Evolutionary conservation across 2,797 vertebrate species (phyloP).

Genomic region (Sebastes taczanowskii): DNA sequence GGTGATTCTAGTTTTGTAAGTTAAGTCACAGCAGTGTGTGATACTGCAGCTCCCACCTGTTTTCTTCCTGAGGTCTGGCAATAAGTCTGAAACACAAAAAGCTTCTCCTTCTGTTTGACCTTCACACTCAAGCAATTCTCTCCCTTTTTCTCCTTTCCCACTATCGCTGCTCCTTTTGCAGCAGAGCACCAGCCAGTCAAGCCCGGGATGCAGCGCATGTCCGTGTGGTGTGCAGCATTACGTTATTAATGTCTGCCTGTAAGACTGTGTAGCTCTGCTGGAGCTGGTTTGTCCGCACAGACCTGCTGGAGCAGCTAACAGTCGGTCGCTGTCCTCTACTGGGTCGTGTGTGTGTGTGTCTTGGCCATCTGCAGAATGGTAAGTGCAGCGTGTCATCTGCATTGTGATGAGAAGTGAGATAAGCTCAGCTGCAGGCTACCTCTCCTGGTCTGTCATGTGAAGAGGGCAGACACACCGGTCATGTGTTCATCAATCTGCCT

Average conservation of each 20-base stretch:
- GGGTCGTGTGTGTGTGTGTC: conserved; percentile 16
- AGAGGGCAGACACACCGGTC: neutral
- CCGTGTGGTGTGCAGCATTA: conserved; percentile 35
- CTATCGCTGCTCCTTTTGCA: conserved; percentile 26
- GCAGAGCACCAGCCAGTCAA: conserved; percentile 27
- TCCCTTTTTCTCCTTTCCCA: conserved; percentile 8
- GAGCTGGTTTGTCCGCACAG: conserved; percentile 19
- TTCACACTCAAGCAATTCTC: neutral
- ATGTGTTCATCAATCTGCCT: neutral
- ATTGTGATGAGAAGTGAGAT: conserved; percentile 38
- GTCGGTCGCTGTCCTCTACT: conserved; percentile 22
- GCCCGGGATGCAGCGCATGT: conserved; percentile 28
- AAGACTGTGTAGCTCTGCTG: conserved; percentile 16
- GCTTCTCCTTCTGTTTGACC: conserved; percentile 1
- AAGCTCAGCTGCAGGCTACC: conserved; percentile 11
- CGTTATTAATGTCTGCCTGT: conserved; percentile 43
- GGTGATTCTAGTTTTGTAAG: neutral
- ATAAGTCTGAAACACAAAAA: conserved; percentile 1
- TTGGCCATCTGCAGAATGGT: conserved; percentile 69
- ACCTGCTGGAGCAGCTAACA: conserved; percentile 28
- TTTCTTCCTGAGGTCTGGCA: conserved; percentile 48
- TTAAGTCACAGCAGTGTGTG: neutral
- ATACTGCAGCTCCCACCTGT: conserved; percentile 24
- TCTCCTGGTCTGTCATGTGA: neutral
- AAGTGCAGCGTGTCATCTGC: conserved; percentile 55